Percentiles rank a stretch among this genome's conserved stretches.
phyloP scores from a whole-genome alignment of 2,113 vertebrate species.

The Pholis gunnellus region DNA sequence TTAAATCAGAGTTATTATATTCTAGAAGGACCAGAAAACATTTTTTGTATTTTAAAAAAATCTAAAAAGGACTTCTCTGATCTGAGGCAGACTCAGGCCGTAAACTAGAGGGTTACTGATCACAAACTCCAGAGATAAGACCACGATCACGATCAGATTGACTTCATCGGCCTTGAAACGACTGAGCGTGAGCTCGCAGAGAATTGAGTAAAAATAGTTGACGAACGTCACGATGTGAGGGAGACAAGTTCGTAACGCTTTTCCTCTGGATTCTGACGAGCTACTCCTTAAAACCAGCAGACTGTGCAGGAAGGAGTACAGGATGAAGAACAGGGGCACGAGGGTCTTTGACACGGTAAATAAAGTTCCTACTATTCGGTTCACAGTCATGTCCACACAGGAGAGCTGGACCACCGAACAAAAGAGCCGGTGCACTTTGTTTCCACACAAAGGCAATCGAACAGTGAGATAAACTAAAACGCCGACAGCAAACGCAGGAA shows the following conservation, averaged over 20 bases:
- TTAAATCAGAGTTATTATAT: no score
- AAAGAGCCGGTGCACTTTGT: neutral
- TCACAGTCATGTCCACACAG: neutral
- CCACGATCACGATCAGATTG: neutral
- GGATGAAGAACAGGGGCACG: neutral
- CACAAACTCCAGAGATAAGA: constrained; percentile 2
- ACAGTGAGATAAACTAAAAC: neutral
- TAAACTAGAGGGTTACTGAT: neutral
- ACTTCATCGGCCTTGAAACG: neutral
- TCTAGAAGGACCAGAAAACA: neutral
- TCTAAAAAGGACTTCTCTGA: neutral
- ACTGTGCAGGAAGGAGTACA: neutral
- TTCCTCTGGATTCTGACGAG: neutral
- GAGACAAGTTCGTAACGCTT: neutral
- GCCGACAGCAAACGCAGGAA: neutral
- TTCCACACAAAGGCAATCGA: neutral
- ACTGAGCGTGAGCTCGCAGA: neutral
- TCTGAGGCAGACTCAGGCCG: constrained; percentile 1
- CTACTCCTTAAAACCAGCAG: neutral
- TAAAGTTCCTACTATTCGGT: neutral
- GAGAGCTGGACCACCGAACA: neutral
- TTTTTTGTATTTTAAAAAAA: neutral
- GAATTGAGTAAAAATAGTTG: neutral
- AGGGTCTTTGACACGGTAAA: no score
- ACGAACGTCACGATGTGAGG: neutral